Conservation (phyloP, 2,888 invertebrate genomes). For the Tortrix viridana region DNA sequence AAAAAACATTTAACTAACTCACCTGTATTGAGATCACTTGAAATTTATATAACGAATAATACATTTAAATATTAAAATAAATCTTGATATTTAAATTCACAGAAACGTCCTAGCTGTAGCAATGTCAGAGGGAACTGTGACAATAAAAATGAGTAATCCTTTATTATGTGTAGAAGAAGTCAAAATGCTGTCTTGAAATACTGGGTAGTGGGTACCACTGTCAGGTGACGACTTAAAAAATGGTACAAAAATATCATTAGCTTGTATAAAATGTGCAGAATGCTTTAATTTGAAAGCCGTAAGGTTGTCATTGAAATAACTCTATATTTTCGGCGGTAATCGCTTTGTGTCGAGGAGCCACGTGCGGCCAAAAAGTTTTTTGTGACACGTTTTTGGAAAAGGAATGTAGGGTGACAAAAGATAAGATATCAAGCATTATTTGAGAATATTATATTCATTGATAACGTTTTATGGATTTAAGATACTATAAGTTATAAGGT, state of each 20-base stretch:
- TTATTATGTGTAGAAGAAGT: slow-evolving; percentile 18
- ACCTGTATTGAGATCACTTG: no score
- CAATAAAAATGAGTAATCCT: neutral
- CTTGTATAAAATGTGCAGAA: neutral
- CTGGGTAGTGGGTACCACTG: slow-evolving; percentile 24
- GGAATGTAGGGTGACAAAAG: slow-evolving; percentile 7
- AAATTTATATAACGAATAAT: no score
- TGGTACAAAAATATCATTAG: slow-evolving; percentile 16
- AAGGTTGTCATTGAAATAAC: neutral
- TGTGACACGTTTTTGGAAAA: slow-evolving; percentile 4
- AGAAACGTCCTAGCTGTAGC: neutral
- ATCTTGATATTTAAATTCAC: neutral
- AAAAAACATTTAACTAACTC: no score
- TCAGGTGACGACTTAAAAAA: slow-evolving; percentile 12
- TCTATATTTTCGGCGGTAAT: neutral
- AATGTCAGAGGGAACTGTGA: slow-evolving; percentile 7
- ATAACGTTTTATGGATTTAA: no score
- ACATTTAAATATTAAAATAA: no score
- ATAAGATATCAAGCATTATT: no score
- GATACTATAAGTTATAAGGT: no score
- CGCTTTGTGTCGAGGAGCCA: neutral
- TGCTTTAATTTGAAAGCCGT: neutral
- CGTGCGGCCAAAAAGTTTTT: slow-evolving; percentile 18
- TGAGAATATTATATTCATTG: no score
- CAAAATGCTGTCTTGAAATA: slow-evolving; percentile 30